A percentile compares a stretch with the other conserved stretches of the same genome.
Conservation (phyloP, 2,113 vertebrate species). For the Percina caprodes region DNA sequence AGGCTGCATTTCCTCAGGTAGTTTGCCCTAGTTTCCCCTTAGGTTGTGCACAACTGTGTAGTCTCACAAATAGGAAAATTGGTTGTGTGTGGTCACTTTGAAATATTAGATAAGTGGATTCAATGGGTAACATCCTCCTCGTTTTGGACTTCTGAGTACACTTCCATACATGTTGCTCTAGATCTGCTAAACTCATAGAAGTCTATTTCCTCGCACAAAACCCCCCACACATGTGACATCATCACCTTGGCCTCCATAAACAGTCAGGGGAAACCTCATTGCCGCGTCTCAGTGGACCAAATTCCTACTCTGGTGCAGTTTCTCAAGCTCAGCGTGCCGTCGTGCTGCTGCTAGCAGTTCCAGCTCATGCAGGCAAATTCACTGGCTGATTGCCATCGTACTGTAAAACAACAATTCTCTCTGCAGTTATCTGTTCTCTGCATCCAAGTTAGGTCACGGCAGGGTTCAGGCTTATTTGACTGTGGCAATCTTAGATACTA, state of each 20-base stretch:
- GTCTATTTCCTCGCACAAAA: not conserved
- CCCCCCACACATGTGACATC: conserved; percentile 36
- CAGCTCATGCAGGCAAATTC: conserved; percentile 45
- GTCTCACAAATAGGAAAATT: not conserved
- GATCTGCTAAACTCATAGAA: not conserved
- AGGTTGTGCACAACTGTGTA: not conserved
- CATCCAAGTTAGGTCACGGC: conserved; percentile 12
- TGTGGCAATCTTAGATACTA: not conserved
- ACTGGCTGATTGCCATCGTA: conserved; percentile 45
- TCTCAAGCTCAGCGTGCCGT: conserved; percentile 48
- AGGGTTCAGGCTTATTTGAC: conserved; percentile 24
- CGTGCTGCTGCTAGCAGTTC: conserved; percentile 42
- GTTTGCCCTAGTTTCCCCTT: not conserved
- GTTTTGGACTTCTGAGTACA: not conserved
- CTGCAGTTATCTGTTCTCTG: conserved; percentile 36
- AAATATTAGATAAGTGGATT: not conserved
- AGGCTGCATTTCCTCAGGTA: not conserved
- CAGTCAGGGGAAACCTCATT: conserved; percentile 17
- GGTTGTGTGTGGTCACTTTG: not conserved
- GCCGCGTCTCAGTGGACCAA: not conserved
- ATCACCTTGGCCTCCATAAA: conserved; percentile 48
- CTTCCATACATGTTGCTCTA: not conserved
- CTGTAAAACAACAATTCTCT: conserved; percentile 52
- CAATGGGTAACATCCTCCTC: not conserved
- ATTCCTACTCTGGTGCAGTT: conserved; percentile 43